A percentile compares a stretch with the other conserved stretches of the same genome.
Conservation (phyloP, 2,113 vertebrate genomes). For the Apodemus sylvaticus region DNA sequence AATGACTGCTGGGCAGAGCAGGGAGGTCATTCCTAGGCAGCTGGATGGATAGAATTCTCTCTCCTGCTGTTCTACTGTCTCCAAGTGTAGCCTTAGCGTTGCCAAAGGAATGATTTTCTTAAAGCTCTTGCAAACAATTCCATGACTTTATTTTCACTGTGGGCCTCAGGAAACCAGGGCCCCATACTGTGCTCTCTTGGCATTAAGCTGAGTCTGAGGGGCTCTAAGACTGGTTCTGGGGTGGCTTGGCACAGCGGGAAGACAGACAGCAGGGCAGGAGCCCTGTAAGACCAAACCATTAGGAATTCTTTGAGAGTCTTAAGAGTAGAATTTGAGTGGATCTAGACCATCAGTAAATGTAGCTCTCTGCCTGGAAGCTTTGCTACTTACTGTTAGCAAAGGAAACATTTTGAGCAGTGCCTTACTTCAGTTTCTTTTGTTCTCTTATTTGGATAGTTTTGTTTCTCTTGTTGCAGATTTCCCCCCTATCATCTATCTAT, state of each 20-base stretch:
- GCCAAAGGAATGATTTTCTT: slow-evolving; percentile 74
- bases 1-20: slow-evolving; percentile 30
- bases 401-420: neutral
- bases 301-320: neutral
- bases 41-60: slow-evolving; percentile 23
- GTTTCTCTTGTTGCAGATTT: neutral
- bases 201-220: neutral
- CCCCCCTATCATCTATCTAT: neutral
- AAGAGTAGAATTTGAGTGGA: neutral
- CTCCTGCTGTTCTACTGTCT: slow-evolving; percentile 60
- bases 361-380: neutral
- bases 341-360: neutral
- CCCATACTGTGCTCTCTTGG: slow-evolving; percentile 66
- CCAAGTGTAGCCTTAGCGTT: slow-evolving; percentile 63
- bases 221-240: neutral
- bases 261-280: neutral
- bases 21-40: slow-evolving; percentile 63
- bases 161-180: slow-evolving; percentile 68
- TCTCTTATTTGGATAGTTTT: neutral
- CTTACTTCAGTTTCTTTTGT: slow-evolving; percentile 43
- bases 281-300: neutral
- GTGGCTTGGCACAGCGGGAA: neutral
- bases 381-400: neutral
- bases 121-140: slow-evolving; percentile 79
- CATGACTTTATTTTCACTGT: slow-evolving; percentile 78